Evolutionary conservation across 2,797 vertebrate species (phyloP).

Genomic region (Salarias fasciatus): DNA sequence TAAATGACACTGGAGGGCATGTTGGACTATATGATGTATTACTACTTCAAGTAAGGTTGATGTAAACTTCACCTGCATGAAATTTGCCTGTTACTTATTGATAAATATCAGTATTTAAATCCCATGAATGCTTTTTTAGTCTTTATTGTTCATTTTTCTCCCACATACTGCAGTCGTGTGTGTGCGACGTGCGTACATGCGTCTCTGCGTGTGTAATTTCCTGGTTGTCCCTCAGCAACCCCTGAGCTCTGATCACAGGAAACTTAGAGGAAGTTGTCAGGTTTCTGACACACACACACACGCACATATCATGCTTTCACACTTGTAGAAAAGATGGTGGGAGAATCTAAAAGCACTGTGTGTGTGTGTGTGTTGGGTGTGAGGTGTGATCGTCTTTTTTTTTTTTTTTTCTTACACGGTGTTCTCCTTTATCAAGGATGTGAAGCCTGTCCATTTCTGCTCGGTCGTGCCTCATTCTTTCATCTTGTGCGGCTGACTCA

Average conservation of each 20-base stretch:
- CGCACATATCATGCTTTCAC: constrained; percentile 45
- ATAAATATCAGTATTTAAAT: too few species aligned
- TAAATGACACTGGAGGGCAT: too few species aligned
- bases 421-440: constrained; percentile 20
- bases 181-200: too few species aligned
- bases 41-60: too few species aligned
- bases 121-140: too few species aligned
- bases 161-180: too few species aligned
- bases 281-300: constrained; percentile 32
- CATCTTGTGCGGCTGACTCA: constrained; percentile 10
- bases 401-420: constrained; percentile 12
- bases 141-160: too few species aligned
- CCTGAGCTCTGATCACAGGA: constrained; percentile 72
- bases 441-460: constrained; percentile 22
- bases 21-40: too few species aligned
- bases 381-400: constrained; percentile 33
- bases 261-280: constrained; percentile 69
- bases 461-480: constrained; percentile 9
- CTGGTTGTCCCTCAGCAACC: constrained; percentile 63
- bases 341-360: constrained; percentile 8
- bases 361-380: too few species aligned
- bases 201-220: constrained; percentile 57
- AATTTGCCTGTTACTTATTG: too few species aligned
- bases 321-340: constrained; percentile 22
- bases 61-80: too few species aligned